Base-by-base conservation (phyloP, 2,888 invertebrate species). In the Callosobruchus maculatus region DNA sequence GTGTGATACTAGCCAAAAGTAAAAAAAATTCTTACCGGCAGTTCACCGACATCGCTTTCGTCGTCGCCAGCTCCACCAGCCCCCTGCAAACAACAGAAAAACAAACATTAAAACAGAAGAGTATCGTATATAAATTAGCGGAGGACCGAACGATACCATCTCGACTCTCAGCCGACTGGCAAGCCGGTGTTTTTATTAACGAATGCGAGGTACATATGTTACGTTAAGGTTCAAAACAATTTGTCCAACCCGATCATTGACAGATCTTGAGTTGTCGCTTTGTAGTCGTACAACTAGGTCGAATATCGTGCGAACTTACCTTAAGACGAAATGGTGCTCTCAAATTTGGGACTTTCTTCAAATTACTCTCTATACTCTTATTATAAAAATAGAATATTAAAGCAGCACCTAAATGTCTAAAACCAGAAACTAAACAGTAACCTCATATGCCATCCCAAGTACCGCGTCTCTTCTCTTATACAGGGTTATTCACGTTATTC, bases 31-130 rank as follows among this genome's bases (percentile, higher is more conserved):
- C 93, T 93, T 88, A 94, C 94, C 87, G 93, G 93, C 81, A 90
- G 89, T 82, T 91, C 89, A 80, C 91, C 91, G 83, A 90, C 92
- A 84, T 92, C 89, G 86, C 94, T 94, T 85, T 93, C 93, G 84
- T 94, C 93, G 82, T 93, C 49, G 1, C 49, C 49, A 7, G 49
- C 13, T 49, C 30, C 30, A 30, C 30, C 93, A 79, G 90, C 88
- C 81, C 91, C 91, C 92, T 92, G 91, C 81, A 87, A 89, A 89
- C 85, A 18, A 49, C 49, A 49, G 49, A 49, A 89, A 87, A 88
- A 85, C 83, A 85, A 83, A 86, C 81, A 80, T 81, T 84, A 85
- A 86, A 85, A 85, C 84, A 86, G 86, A 86, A 85, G 85, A 84
- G 85, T 83, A 85, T 82, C 83, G 83, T 85, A 85, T 86, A 86